Evolutionary conservation across 2,113 vertebrate genomes (phyloP).

Genomic region (Lonchura striata): DNA sequence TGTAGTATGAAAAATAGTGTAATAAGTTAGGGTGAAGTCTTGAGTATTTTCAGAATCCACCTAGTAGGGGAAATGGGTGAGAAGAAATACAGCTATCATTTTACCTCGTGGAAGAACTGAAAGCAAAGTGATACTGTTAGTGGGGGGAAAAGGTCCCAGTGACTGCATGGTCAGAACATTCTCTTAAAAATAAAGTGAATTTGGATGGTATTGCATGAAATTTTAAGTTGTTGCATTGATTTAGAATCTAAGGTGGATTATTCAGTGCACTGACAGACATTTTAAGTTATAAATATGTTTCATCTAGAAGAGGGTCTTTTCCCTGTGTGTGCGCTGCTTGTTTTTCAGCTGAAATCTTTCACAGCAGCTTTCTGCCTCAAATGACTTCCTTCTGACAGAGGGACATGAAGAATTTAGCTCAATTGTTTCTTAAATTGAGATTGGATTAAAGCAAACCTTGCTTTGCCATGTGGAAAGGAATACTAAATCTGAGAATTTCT

Average conservation of each 20-base stretch:
- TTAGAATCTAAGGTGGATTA: not conserved
- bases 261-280: not conserved
- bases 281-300: not conserved
- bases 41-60: not conserved
- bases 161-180: not conserved
- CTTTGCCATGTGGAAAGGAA: not conserved
- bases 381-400: not conserved
- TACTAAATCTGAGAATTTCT: not conserved
- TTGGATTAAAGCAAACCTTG: not conserved
- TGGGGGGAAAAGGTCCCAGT: not conserved
- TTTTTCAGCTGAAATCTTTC: not conserved
- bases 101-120: not conserved
- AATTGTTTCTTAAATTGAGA: not conserved
- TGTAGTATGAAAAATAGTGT: not conserved
- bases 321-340: not conserved
- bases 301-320: not conserved
- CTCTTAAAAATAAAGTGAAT: not conserved
- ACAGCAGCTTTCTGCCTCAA: not conserved
- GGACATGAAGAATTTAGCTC: not conserved
- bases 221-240: not conserved
- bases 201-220: not conserved
- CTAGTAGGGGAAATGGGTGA: not conserved
- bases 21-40: not conserved
- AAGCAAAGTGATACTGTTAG: not conserved
- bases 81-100: not conserved